These are phyloP conservation scores for Acronicta psi DNA, from an alignment of 2,888 invertebrate genomes.

Conservation along the genomic window DNA sequence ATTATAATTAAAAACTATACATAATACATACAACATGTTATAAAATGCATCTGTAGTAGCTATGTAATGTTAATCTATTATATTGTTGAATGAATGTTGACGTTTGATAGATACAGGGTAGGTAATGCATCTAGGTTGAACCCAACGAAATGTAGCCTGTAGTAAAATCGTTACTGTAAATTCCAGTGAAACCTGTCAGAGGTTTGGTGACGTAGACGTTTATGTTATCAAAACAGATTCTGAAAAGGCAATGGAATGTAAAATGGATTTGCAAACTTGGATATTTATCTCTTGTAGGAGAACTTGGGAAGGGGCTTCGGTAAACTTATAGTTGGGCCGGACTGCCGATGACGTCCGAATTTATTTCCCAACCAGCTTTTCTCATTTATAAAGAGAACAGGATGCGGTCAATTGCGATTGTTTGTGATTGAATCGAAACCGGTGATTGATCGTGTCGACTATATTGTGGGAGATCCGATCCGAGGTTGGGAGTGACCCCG, in stretches of 20 bases:
- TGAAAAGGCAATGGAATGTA: constrained; percentile 10
- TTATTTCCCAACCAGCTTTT: constrained; percentile 45
- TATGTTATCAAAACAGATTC: constrained; percentile 9
- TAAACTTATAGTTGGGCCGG: constrained; percentile 10
- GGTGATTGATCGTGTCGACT: constrained; percentile 53
- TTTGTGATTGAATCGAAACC: constrained; percentile 58
- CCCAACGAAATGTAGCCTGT: constrained; percentile 76
- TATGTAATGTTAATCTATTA: constrained; percentile 51
- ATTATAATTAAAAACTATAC: constrained; percentile 59
- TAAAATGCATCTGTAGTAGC: constrained; percentile 54
- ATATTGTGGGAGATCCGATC: constrained; percentile 37
- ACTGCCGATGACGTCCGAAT: constrained; percentile 30
- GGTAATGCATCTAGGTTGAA: constrained; percentile 77
- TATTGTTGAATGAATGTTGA: constrained; percentile 71
- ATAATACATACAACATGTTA: constrained; percentile 52
- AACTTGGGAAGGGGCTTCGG: constrained; percentile 32
- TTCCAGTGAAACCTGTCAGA: constrained; percentile 45
- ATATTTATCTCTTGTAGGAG: constrained; percentile 29
- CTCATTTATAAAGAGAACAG: constrained; percentile 50
- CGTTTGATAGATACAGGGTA: constrained; percentile 80
- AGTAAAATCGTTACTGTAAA: constrained; percentile 53
- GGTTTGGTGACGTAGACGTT: constrained; percentile 8
- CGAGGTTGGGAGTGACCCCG: constrained; percentile 31
- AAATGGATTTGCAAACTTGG: constrained; percentile 31
- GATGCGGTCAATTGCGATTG: constrained; percentile 59